These are phyloP conservation scores for Lagorchestes hirsutus DNA, from an alignment of 2,797 vertebrate species.

Conservation along the genomic window DNA sequence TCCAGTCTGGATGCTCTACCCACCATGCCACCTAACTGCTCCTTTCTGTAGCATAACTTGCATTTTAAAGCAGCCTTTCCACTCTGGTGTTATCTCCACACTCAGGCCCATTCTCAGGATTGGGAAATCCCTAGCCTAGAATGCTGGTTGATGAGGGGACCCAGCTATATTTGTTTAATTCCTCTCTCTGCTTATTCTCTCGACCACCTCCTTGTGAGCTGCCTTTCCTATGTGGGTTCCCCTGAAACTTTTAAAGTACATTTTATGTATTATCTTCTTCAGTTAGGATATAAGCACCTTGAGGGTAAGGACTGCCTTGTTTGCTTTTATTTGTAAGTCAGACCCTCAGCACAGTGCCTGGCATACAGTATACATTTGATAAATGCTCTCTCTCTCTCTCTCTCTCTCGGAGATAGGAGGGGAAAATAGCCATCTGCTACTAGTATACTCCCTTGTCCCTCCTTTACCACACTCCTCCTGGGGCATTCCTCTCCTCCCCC, in stretches of 20 bases:
- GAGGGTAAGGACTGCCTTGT: neutral
- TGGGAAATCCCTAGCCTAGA: neutral
- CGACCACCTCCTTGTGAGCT: neutral
- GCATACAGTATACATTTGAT: neutral
- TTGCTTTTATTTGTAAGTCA: neutral
- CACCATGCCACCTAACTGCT: neutral
- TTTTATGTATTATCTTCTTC: neutral
- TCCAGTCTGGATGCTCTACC: neutral
- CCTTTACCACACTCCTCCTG: neutral
- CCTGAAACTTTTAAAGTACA: neutral
- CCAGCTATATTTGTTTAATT: neutral
- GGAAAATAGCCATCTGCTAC: neutral
- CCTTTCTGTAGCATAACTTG: neutral
- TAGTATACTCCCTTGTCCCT: neutral
- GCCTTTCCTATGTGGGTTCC: neutral
- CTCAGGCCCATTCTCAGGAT: neutral
- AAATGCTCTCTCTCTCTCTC: neutral
- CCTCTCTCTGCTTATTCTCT: neutral
- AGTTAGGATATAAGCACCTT: neutral
- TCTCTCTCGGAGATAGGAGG: neutral
- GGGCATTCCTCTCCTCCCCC: neutral
- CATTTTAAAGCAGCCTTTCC: neutral
- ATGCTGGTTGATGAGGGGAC: neutral
- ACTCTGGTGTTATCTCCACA: neutral
- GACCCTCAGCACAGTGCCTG: neutral